phyloP scores from a whole-genome alignment of 2,113 vertebrate genomes.

The Muscicapa adusta region DNA sequence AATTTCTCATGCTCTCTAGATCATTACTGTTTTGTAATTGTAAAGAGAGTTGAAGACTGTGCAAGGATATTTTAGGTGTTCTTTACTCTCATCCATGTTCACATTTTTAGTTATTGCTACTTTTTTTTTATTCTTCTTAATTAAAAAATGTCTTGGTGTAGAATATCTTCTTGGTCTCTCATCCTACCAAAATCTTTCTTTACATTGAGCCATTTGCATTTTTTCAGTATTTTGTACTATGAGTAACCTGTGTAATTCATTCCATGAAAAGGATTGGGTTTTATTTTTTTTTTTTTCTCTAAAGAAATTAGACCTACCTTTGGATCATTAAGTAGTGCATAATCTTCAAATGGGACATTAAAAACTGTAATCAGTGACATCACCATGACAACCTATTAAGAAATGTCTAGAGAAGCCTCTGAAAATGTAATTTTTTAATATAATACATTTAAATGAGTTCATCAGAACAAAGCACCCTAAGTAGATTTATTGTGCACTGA shows the following conservation, averaged over 20 bases:
- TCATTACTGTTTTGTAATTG: not conserved
- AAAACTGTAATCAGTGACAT: conserved; percentile 51
- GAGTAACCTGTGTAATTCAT: not conserved
- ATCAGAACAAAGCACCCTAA: conserved; percentile 41
- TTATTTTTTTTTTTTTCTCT: not conserved
- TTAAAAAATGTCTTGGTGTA: not conserved
- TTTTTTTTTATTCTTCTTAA: not conserved
- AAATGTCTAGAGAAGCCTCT: conserved; percentile 23
- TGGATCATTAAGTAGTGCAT: conserved; percentile 13
- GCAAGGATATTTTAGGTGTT: not conserved
- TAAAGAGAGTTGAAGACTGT: not conserved
- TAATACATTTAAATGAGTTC: conserved; percentile 45
- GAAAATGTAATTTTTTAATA: conserved; percentile 51
- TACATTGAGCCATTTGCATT: not conserved
- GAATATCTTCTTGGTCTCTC: not conserved
- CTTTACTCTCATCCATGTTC: not conserved
- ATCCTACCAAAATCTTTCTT: not conserved
- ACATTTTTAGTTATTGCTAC: not conserved
- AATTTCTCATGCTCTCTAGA: not conserved
- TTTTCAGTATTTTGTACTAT: not conserved
- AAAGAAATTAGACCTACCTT: conserved; percentile 17
- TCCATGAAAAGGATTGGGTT: not conserved
- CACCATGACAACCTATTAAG: conserved; percentile 54
- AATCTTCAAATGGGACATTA: conserved; percentile 56
- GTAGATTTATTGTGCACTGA: conserved; percentile 32